Evolutionary conservation across 1,140 invertebrate genomes (phyloP).

Genomic region (Drosophila tristis): DNA sequence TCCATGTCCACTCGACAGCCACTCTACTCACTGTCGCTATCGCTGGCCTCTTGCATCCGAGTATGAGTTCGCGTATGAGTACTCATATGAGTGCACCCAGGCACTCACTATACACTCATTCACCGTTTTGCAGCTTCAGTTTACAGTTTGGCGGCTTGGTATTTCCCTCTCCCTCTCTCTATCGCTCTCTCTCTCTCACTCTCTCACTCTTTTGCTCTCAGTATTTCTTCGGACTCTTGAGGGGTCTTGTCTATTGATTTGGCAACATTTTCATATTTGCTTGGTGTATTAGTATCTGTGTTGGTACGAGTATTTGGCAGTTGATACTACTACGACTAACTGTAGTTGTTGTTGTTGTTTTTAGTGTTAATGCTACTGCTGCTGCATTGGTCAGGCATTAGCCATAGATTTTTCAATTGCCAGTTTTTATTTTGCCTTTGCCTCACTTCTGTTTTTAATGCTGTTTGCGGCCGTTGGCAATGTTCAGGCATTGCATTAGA

Average conservation of each 20-base stretch:
- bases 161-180: too few relatives aligned
- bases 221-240: constrained; percentile 29
- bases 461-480: constrained; percentile 22
- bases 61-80: too few relatives aligned
- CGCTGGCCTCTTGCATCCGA: constrained; percentile 31
- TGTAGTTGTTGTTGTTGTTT: constrained; percentile 25
- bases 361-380: neutral
- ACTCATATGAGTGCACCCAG: constrained; percentile 27
- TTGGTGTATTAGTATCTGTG: constrained; percentile 45
- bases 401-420: constrained; percentile 64
- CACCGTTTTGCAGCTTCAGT: constrained; percentile 11
- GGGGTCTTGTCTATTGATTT: constrained; percentile 64
- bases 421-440: constrained; percentile 47
- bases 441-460: constrained; percentile 55
- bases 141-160: too few relatives aligned
- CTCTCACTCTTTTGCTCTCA: neutral
- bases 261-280: constrained; percentile 76
- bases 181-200: too few relatives aligned
- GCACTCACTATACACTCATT: constrained; percentile 22
- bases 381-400: constrained; percentile 41
- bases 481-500: constrained; percentile 50
- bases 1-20: constrained; percentile 18
- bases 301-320: constrained; percentile 52
- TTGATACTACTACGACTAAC: constrained; percentile 38
- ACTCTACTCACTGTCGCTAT: constrained; percentile 36